Evolutionary conservation across 2,113 vertebrate species (phyloP).

Genomic region (Strix aluco): DNA sequence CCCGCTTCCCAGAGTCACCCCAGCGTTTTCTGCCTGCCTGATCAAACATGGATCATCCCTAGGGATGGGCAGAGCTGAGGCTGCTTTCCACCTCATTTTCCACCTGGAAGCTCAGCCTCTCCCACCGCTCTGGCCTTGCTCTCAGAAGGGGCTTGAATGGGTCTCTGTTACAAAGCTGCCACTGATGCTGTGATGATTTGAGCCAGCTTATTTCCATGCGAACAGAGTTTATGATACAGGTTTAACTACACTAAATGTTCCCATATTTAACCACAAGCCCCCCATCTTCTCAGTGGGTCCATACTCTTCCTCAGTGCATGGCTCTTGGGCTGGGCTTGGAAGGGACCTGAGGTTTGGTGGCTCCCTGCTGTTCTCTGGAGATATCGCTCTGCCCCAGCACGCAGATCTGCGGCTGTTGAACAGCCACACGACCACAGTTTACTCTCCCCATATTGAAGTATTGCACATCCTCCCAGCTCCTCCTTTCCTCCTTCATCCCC

Average conservation of each 20-base stretch:
- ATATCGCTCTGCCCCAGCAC: fast-evolving
- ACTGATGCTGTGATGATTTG: neutral
- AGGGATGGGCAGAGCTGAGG: neutral
- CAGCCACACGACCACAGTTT: neutral
- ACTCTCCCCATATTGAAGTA: too few species aligned
- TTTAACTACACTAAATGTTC: neutral
- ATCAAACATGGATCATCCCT: neutral
- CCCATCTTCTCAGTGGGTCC: fast-evolving
- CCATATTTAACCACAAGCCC: neutral
- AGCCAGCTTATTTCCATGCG: neutral
- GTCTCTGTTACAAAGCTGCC: neutral
- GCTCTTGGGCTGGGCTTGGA: neutral
- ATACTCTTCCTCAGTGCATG: neutral
- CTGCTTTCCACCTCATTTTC: neutral
- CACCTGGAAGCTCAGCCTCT: neutral
- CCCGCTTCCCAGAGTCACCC: neutral
- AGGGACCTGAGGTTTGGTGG: neutral
- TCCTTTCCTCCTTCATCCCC: neutral
- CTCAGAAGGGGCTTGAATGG: fast-evolving
- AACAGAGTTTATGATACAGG: fast-evolving
- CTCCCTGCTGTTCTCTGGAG: neutral
- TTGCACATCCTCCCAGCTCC: neutral
- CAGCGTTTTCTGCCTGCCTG: fast-evolving
- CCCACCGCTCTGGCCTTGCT: neutral
- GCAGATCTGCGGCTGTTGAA: neutral